phyloP scores from a whole-genome alignment of 2,888 invertebrate species.

The Agriotes lineatus region DNA sequence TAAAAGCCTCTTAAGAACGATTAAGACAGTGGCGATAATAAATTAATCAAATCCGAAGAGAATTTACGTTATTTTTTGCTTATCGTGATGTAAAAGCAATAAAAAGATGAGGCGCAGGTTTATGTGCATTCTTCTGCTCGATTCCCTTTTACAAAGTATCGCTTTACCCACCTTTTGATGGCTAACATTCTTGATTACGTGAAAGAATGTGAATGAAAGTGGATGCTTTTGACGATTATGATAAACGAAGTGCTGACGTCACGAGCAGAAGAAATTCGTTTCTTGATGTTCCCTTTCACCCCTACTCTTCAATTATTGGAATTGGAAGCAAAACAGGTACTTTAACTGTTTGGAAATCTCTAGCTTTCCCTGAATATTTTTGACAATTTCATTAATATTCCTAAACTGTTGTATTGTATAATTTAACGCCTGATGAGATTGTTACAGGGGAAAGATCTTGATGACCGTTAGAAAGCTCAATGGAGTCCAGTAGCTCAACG shows the following conservation, averaged over 20 bases:
- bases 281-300: too few relatives aligned
- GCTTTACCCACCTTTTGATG: background rate
- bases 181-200: constrained; percentile 2
- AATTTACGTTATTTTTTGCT: constrained; percentile 12
- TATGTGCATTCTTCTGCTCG: constrained; percentile 1
- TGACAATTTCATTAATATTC: too few relatives aligned
- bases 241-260: background rate
- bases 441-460: too few relatives aligned
- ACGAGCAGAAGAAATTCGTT: too few relatives aligned
- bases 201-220: constrained; percentile 1
- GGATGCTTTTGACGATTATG: background rate
- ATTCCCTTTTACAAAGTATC: constrained; percentile 6
- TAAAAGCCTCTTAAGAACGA: constrained; percentile 14
- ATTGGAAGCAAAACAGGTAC: too few relatives aligned
- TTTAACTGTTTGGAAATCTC: too few relatives aligned
- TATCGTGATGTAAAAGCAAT: constrained; percentile 15
- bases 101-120: constrained; percentile 7
- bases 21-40: constrained; percentile 6
- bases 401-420: too few relatives aligned
- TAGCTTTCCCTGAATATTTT: too few relatives aligned
- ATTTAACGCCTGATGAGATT: too few relatives aligned
- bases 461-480: too few relatives aligned
- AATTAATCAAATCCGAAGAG: constrained; percentile 16
- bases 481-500: too few relatives aligned
- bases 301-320: too few relatives aligned